Base-by-base conservation (phyloP, 2,888 invertebrate species). In the Pollenia griseotomentosa region DNA sequence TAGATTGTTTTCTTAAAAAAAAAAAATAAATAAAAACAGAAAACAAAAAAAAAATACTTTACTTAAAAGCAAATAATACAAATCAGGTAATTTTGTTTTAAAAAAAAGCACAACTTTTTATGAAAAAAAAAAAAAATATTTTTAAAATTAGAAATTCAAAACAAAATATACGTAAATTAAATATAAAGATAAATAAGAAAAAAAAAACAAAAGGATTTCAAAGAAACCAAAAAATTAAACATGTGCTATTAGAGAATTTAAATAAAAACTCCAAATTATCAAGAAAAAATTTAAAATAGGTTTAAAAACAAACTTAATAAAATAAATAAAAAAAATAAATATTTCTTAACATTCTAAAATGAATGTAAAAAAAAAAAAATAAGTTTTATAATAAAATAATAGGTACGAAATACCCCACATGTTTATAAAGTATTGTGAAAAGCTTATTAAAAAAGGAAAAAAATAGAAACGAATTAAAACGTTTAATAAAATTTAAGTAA, bases 31-130 rank as follows among this genome's bases (percentile, higher is more conserved):
- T 51, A 61, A 57, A 81, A 70, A 14, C 70, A 81, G 65, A 66
- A 33, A 87, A 82, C 63, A 74, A 82, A 55, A 87, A 87, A n/a
- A 81, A 87, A 84, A 87, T 87, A 87, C 84, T 87, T 87, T 87
- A 87, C 84, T 84, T 84, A 78, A 84, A 87, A 87, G 87, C 87
- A 87, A 87, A 87, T 87, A 87, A 87, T 84, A 74, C 77, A 82
- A 87, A 87, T 87, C 87, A 87, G 87, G 87, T 87, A 82, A 87
- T 87, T 81, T 87, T 87, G 80, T 87, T 87, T 84, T 70, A 84
- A 77, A 68, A n/a, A 63, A 81, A 87, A 81, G 84, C 87, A 87
- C 87, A 87, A 84, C 80, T 82, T 87, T 86, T 83, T 87, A 84
- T 81, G 61, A 77, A 74, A 80, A 53, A 75, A 73, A 85, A 78